A percentile compares a stretch with the other conserved stretches of the same genome.
These are phyloP conservation scores for Dicaeum eximium DNA, from an alignment of 2,113 vertebrate species.

Conservation along the genomic window DNA sequence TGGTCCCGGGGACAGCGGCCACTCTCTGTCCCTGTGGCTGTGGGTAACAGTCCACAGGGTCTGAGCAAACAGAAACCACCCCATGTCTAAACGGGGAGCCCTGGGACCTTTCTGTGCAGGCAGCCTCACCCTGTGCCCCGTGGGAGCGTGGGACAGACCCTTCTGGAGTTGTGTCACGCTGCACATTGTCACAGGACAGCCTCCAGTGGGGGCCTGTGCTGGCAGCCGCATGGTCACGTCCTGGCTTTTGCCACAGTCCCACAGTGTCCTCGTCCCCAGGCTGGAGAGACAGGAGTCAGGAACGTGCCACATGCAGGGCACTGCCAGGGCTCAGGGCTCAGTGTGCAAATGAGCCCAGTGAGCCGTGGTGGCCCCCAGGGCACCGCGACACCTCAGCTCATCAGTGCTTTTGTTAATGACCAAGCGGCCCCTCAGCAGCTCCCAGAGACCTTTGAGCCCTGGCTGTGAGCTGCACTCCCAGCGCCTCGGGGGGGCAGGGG, in stretches of 20 bases:
- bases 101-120: not conserved
- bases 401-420: not conserved
- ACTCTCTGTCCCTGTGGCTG: rapidly evolving
- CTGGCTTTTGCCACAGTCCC: not conserved
- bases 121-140: not conserved
- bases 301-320: not conserved
- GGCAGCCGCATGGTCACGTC: not conserved
- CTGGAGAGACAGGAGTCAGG: rapidly evolving
- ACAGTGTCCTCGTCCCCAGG: not conserved
- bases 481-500: rapidly evolving
- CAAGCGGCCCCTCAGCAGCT: not conserved
- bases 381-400: rapidly evolving
- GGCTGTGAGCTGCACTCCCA: not conserved
- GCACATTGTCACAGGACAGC: rapidly evolving
- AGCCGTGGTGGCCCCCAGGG: not conserved
- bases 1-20: not conserved
- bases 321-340: not conserved
- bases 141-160: not conserved
- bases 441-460: not conserved
- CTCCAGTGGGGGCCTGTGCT: not conserved
- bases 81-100: not conserved
- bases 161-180: not conserved
- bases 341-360: not conserved
- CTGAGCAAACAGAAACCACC: not conserved
- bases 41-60: not conserved